A percentile compares a stretch with the other conserved stretches of the same genome.
Conservation (phyloP, 2,888 invertebrate genomes). For the Pheosia tremula region DNA sequence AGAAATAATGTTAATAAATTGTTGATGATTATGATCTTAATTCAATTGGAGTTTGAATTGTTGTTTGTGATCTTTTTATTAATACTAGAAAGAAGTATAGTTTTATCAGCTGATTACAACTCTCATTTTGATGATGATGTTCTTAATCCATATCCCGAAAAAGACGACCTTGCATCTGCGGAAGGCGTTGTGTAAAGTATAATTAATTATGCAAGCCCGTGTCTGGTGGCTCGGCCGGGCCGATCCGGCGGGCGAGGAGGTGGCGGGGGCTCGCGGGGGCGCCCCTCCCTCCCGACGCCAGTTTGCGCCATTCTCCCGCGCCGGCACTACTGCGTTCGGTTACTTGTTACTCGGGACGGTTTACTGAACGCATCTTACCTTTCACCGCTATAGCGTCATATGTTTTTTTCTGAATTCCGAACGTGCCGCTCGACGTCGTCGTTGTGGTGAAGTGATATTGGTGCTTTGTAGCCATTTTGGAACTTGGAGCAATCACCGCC, state of each 20-base stretch:
- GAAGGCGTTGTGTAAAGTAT: conserved; percentile 74
- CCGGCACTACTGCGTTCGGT: conserved; percentile 74
- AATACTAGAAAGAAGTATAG: conserved; percentile 17
- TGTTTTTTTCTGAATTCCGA: conserved; percentile 61
- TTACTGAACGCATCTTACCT: conserved; percentile 78
- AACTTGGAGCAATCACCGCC: conserved; percentile 56
- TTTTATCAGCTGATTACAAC: conserved; percentile 24
- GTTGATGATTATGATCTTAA: neutral
- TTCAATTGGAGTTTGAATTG: neutral
- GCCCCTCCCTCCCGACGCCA: conserved; percentile 65
- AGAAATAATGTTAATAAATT: no score
- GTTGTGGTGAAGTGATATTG: conserved; percentile 72
- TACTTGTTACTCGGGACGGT: conserved; percentile 72
- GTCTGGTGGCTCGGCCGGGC: conserved; percentile 67
- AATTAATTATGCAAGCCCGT: conserved; percentile 80
- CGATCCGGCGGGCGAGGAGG: conserved; percentile 41
- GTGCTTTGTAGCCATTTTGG: conserved; percentile 77
- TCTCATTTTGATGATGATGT: conserved; percentile 27
- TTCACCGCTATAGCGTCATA: conserved; percentile 76
- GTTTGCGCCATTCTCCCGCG: conserved; percentile 81
- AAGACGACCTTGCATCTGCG: conserved; percentile 75
- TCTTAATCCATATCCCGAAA: conserved; percentile 50
- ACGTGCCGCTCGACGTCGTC: conserved; percentile 70
- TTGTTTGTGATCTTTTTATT: neutral
- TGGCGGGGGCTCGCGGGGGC: conserved; percentile 38